These are phyloP conservation scores for Artemia sp. DNA, from an alignment of 2,888 invertebrate species.

Conservation along the genomic window DNA sequence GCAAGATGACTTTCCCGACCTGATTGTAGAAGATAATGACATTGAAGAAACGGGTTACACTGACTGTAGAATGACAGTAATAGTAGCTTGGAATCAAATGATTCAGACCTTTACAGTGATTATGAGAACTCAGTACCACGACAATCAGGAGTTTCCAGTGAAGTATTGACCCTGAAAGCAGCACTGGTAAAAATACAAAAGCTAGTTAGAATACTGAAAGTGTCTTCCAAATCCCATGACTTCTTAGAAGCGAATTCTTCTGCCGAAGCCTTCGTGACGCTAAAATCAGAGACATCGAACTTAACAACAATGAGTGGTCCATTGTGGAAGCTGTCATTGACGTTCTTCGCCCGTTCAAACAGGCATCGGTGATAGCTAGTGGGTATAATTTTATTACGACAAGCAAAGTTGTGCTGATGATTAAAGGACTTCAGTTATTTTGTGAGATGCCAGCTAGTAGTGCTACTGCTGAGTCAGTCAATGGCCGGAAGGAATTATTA, in stretches of 20 bases:
- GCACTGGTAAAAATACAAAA: too few species aligned
- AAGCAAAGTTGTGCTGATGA: constrained; percentile 6
- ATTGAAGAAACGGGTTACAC: constrained; percentile 10
- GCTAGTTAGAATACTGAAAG: too few species aligned
- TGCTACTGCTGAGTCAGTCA: neutral
- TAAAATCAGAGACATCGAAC: too few species aligned
- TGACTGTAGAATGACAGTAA: neutral
- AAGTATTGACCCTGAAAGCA: too few species aligned
- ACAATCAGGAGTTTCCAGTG: too few species aligned
- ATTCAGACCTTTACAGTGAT: neutral
- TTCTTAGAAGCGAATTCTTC: too few species aligned
- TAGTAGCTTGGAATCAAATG: neutral
- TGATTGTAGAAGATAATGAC: neutral
- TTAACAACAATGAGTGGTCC: too few species aligned
- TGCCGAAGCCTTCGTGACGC: too few species aligned
- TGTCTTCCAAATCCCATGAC: too few species aligned
- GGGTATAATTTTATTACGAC: neutral
- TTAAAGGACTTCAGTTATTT: neutral
- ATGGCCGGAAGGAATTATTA: neutral
- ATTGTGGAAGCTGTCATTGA: too few species aligned
- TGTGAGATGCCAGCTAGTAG: neutral
- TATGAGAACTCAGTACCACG: neutral
- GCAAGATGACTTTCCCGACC: neutral
- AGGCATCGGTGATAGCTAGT: neutral
- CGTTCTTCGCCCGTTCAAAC: too few species aligned